These are phyloP conservation scores for Drosophila kokeensis DNA, from an alignment of 2,888 invertebrate species.

Conservation along the genomic window DNA sequence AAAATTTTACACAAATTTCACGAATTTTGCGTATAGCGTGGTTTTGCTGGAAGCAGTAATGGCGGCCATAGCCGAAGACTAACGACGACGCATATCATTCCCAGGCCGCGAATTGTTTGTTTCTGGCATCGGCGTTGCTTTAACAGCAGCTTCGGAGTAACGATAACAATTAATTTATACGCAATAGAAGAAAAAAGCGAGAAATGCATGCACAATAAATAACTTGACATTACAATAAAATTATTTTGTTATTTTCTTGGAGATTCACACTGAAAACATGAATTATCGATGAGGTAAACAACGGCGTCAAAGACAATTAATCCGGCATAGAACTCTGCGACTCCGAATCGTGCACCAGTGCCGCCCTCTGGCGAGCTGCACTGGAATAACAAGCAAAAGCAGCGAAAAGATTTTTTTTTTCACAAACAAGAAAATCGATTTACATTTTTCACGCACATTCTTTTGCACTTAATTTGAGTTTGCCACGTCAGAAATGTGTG, in stretches of 20 bases:
- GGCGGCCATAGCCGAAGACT: conserved; percentile 87
- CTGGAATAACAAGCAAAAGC: conserved; percentile 42
- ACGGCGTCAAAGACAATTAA: conserved; percentile 55
- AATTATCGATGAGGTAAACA: conserved; percentile 22
- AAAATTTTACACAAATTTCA: conserved; percentile 74
- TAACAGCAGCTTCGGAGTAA: conserved; percentile 25
- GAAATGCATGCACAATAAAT: conserved; percentile 30
- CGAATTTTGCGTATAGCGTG: conserved; percentile 82
- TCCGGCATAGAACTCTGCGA: conserved; percentile 63
- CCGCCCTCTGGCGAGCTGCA: conserved; percentile 58
- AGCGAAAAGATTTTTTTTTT: conserved; percentile 76
- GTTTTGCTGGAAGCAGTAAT: conserved; percentile 89
- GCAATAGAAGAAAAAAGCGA: conserved; percentile 5
- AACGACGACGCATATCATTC: conserved; percentile 67
- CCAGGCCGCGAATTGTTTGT: conserved; percentile 53
- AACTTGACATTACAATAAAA: conserved; percentile 2
- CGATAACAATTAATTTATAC: conserved; percentile 19
- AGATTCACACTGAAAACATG: conserved; percentile 26
- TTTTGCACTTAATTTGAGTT: conserved; percentile 75
- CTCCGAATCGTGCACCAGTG: conserved; percentile 57
- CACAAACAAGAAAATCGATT: conserved; percentile 82
- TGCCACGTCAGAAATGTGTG: conserved; percentile 66
- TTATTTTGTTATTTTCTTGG: conserved; percentile 15
- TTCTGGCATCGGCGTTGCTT: conserved; percentile 40
- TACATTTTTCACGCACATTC: conserved; percentile 84